A percentile compares a stretch with the other conserved stretches of the same genome.
Conservation (phyloP, 2,888 invertebrate species). For the Vanessa cardui region DNA sequence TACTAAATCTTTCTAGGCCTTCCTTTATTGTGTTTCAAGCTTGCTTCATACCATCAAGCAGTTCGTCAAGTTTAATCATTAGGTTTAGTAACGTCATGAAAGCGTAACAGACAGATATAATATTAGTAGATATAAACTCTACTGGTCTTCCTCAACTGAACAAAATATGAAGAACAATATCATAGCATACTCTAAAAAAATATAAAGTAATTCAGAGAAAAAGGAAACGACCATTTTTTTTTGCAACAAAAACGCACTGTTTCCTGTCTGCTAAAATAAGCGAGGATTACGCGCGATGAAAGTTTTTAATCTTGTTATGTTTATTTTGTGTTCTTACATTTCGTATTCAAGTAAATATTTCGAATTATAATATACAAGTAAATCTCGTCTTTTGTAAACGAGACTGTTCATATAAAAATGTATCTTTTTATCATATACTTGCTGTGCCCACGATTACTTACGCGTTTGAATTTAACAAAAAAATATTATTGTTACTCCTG, state of each 20-base stretch:
- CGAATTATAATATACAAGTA: neutral
- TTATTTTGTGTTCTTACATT: slow-evolving; percentile 4
- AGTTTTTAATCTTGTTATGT: slow-evolving; percentile 12
- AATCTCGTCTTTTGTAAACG: neutral
- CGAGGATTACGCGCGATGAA: neutral
- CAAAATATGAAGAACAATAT: neutral
- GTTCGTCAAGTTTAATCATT: too few relatives aligned
- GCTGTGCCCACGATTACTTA: too few relatives aligned
- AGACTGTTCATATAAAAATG: too few relatives aligned
- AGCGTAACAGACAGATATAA: too few relatives aligned
- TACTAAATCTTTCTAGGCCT: too few relatives aligned
- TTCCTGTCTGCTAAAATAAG: slow-evolving; percentile 6
- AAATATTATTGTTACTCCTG: too few relatives aligned
- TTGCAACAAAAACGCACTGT: neutral
- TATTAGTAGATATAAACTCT: too few relatives aligned
- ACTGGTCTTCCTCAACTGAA: neutral
- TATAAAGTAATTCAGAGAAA: neutral
- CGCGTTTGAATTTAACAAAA: too few relatives aligned
- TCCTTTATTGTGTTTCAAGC: too few relatives aligned
- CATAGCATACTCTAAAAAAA: neutral
- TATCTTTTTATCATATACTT: too few relatives aligned
- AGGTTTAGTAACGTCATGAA: too few relatives aligned
- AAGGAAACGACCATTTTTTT: neutral
- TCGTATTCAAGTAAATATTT: neutral
- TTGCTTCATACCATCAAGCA: too few relatives aligned